phyloP scores from a whole-genome alignment of 2,888 invertebrate species.

The Leptinotarsa peninsularis region DNA sequence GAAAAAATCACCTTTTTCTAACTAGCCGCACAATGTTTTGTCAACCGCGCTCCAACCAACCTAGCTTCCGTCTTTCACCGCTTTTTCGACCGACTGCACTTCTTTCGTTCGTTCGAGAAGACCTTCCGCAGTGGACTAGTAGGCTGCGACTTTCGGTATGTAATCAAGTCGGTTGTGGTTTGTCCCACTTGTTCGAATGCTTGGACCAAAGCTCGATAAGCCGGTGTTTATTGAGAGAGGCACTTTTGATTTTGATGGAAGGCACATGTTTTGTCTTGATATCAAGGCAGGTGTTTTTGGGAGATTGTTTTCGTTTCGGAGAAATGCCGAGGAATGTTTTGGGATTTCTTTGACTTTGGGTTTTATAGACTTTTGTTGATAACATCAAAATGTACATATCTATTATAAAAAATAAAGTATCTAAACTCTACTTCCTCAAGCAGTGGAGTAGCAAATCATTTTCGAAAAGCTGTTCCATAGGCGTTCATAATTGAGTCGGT shows the following conservation, averaged over 20 bases:
- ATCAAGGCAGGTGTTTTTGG: constrained; percentile 12
- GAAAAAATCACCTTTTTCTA: background rate
- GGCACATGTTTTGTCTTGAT: constrained; percentile 26
- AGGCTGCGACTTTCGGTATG: constrained; percentile 28
- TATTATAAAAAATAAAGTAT: no score
- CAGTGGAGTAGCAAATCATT: no score
- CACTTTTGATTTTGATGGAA: constrained; percentile 33
- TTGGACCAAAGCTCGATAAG: constrained; percentile 23
- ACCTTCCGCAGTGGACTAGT: constrained; percentile 27
- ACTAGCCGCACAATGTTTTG: background rate
- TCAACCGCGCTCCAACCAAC: constrained; percentile 6
- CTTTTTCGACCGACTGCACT: constrained; percentile 15
- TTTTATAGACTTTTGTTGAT: background rate
- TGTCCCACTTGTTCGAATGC: constrained; percentile 36
- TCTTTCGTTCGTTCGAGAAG: constrained; percentile 10
- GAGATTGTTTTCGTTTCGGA: background rate
- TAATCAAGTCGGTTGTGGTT: constrained; percentile 30
- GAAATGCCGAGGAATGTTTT: background rate
- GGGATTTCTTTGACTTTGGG: background rate
- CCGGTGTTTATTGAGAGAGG: constrained; percentile 29
- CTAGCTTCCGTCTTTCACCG: constrained; percentile 20
- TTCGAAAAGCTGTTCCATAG: no score
- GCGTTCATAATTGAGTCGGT: no score
- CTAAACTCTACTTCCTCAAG: no score
- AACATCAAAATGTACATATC: no score